Evolutionary conservation across 2,888 invertebrate genomes (phyloP).

Genomic region (Mythimna albipuncta): DNA sequence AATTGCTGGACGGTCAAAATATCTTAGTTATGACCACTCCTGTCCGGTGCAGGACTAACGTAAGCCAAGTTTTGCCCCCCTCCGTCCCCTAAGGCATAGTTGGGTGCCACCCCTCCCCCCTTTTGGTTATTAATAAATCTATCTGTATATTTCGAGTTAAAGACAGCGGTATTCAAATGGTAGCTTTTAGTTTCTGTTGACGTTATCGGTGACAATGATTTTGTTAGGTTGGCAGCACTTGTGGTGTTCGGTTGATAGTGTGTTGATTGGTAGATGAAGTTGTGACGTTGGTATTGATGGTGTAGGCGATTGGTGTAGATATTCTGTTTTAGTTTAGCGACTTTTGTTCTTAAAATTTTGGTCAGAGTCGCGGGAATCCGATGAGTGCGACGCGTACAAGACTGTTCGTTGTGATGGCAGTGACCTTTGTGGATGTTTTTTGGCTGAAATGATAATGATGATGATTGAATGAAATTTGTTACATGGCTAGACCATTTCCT

Average conservation of each 20-base stretch:
- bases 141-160: slow-evolving; percentile 87
- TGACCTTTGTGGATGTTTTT: too few relatives aligned
- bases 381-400: too few relatives aligned
- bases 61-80: slow-evolving; percentile 85
- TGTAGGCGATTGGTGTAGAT: not conserved
- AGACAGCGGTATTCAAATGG: slow-evolving; percentile 83
- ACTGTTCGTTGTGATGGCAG: too few relatives aligned
- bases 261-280: slow-evolving; percentile 21
- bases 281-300: slow-evolving; percentile 11
- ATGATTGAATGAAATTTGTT: too few relatives aligned
- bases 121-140: slow-evolving; percentile 89
- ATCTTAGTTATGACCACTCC: slow-evolving; percentile 90
- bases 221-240: slow-evolving; percentile 58
- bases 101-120: slow-evolving; percentile 71
- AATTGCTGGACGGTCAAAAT: slow-evolving; percentile 90
- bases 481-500: too few relatives aligned
- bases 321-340: not conserved
- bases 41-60: slow-evolving; percentile 89
- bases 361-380: too few relatives aligned
- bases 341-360: not conserved
- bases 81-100: slow-evolving; percentile 80
- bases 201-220: slow-evolving; percentile 69
- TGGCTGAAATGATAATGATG: too few relatives aligned
- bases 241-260: slow-evolving; percentile 32
- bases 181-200: slow-evolving; percentile 66